phyloP scores from a whole-genome alignment of 2,888 invertebrate species.

The Dimorphilus gyrociliatus region DNA sequence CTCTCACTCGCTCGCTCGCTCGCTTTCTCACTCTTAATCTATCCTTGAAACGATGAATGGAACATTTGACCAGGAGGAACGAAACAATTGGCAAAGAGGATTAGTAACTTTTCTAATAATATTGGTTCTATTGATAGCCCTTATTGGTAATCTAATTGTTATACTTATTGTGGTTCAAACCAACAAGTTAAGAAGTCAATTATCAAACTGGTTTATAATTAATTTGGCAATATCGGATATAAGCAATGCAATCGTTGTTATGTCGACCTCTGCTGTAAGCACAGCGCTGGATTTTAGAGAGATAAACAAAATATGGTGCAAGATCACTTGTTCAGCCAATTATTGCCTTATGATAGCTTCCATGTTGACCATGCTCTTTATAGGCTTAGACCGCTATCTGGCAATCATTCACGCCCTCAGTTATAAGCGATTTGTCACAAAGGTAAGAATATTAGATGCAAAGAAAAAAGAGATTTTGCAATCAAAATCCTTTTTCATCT shows the following conservation, averaged over 20 bases:
- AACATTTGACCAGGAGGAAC: too few relatives aligned
- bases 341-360: conserved; percentile 34
- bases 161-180: conserved; percentile 16
- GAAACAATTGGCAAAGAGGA: too few relatives aligned
- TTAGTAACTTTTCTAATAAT: too few relatives aligned
- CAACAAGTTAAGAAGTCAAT: conserved; percentile 15
- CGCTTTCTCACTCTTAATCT: too few relatives aligned
- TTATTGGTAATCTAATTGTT: conserved; percentile 15
- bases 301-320: conserved; percentile 16
- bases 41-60: too few relatives aligned
- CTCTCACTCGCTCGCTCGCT: too few relatives aligned
- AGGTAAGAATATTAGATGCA: conserved; percentile 6
- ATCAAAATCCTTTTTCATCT: too few relatives aligned
- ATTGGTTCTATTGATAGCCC: conserved; percentile 4
- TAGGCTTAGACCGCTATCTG: conserved; percentile 28
- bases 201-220: conserved; percentile 22
- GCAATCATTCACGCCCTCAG: conserved; percentile 23
- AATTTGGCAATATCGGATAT: conserved; percentile 26
- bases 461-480: too few relatives aligned
- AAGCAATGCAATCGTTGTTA: conserved; percentile 17
- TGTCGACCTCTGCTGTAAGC: conserved; percentile 17
- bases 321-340: conserved; percentile 24
- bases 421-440: conserved; percentile 17
- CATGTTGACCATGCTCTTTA: conserved; percentile 30
- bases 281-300: conserved; percentile 12